Base-by-base conservation (phyloP, 2,113 vertebrate genomes). In the Candoia aspera region DNA sequence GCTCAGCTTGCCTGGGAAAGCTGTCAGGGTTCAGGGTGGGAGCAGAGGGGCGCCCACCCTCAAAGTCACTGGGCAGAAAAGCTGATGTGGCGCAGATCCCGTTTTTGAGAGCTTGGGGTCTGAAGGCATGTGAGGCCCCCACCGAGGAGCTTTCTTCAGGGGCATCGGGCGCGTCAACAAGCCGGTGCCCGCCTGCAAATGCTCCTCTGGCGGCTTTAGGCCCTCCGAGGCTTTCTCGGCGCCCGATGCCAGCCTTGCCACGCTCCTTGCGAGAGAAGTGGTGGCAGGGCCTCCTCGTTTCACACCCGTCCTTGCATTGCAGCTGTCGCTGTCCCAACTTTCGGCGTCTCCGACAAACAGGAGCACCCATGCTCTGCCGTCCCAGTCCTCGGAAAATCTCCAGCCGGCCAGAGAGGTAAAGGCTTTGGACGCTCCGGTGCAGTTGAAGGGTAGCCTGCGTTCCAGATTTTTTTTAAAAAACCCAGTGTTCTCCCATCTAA, bases 321-420 rank as follows among this genome's bases (percentile, higher is more conserved):
- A 99, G 99, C 96, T 99, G 86, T 99, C 98, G 0, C 96, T 98
- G 26, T 99, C 98, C 92, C 98, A 99, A 97, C 97, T 99, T 79
- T 97, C 93, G 2, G 97, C 96, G 60, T 96, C 98, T 1, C 97
- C 97, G 2, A 97, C 90, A 84, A 95, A 94, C 95, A 96, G 92
- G 94, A 94, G 95, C 12, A 95, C 91, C 1, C 97, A 58, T 94
- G 94, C 94, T 42, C 89, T 93, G 2, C 96, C 96, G 90, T 92
- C 97, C 93, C 95, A 92, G 90, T 97, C 97, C 95, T 97, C 93
- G 4, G 96, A 97, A 96, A 95, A 96, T 94, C 97, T 97, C 95
- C 96, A 97, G 96, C 96, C 96, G 95, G 97, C 97, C 1, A 2
- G 6, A 96, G 96, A 93, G 90, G 98, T 98, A 93, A 86, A 54